Evolutionary conservation across 1,140 invertebrate genomes (phyloP).

Genomic region (Gryon sp.): DNA sequence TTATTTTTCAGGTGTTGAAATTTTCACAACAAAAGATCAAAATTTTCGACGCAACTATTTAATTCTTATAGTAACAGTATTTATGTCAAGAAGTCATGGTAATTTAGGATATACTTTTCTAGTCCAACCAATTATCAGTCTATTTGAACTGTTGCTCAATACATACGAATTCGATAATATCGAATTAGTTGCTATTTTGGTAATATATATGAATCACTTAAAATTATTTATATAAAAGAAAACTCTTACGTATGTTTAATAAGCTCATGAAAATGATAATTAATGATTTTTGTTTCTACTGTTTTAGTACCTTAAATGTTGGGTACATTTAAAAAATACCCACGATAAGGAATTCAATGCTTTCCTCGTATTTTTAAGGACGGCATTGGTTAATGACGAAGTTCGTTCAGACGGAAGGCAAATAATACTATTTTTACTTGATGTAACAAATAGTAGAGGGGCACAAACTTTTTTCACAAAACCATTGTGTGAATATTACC

Average conservation of each 20-base stretch:
- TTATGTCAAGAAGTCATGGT: background rate
- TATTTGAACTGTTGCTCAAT: background rate
- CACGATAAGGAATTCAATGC: background rate
- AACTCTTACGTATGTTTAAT: no score
- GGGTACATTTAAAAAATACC: background rate
- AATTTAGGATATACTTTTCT: background rate
- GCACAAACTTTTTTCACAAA: background rate
- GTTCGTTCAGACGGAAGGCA: background rate
- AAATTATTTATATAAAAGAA: no score
- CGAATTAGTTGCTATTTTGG: conserved; percentile 13
- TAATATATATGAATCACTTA: background rate
- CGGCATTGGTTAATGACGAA: background rate
- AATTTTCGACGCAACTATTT: background rate
- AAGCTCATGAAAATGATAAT: no score
- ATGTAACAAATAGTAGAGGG: background rate
- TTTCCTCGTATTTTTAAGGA: background rate
- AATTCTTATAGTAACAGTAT: background rate
- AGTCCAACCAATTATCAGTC: background rate
- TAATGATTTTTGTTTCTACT: no score
- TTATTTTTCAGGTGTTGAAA: no score
- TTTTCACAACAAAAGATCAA: no score
- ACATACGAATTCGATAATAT: background rate
- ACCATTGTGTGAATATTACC: conserved; percentile 16
- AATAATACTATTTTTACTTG: conserved; percentile 22
- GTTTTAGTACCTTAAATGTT: conserved; percentile 7